phyloP scores from a whole-genome alignment of 2,797 vertebrate genomes.

The Hydrophis major region DNA sequence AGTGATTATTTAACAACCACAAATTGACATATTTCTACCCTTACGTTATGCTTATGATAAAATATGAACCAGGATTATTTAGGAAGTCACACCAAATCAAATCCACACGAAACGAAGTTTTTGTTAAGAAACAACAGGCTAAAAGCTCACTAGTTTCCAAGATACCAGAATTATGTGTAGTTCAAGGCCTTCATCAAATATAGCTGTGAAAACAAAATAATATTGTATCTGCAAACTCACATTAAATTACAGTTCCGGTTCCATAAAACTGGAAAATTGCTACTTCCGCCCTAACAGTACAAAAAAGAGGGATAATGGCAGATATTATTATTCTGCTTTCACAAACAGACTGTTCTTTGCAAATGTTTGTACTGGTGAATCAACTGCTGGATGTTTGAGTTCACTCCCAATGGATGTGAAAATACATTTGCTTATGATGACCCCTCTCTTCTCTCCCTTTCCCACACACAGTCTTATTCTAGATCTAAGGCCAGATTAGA shows the following conservation, averaged over 20 bases:
- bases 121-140: neutral
- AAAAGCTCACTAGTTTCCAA: neutral
- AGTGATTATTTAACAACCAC: neutral
- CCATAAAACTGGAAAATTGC: neutral
- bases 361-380: neutral
- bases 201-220: neutral
- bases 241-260: neutral
- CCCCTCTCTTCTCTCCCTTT: neutral
- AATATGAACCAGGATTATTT: neutral
- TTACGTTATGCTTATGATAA: neutral
- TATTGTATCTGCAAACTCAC: neutral
- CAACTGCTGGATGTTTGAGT: neutral
- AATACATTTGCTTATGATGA: neutral
- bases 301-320: neutral
- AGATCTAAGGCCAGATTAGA: neutral
- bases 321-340: neutral
- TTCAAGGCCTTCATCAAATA: neutral
- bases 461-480: neutral
- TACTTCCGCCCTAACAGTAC: neutral
- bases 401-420: neutral
- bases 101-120: neutral
- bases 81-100: neutral
- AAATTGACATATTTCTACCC: neutral
- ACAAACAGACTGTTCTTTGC: neutral
- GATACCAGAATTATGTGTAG: neutral